Evolutionary conservation across 1,140 invertebrate genomes (phyloP).

Genomic region (Neotoxoptera formosana): DNA sequence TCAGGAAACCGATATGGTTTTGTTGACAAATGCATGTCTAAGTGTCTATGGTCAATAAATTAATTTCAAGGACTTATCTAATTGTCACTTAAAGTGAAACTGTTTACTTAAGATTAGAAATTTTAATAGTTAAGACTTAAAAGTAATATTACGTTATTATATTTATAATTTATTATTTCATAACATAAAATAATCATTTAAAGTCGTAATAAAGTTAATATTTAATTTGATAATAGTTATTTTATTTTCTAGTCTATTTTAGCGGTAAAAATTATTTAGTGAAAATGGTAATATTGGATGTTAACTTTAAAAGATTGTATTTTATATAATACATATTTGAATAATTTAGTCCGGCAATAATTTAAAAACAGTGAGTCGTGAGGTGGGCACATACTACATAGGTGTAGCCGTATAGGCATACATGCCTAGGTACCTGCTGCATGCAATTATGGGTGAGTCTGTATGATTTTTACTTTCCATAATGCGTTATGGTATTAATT

Average conservation of each 20-base stretch:
- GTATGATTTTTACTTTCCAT: not conserved
- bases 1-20: slow-evolving; percentile 3
- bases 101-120: slow-evolving; percentile 34
- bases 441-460: not conserved
- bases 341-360: not conserved
- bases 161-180: not conserved
- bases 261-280: not conserved
- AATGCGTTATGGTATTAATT: not conserved
- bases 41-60: slow-evolving; percentile 1
- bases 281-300: not conserved
- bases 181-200: not conserved
- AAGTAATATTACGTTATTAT: not conserved
- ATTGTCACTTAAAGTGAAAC: slow-evolving; percentile 21
- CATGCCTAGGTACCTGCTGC: too few species aligned
- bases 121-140: not conserved
- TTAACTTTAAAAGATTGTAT: not conserved
- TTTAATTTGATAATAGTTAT: not conserved
- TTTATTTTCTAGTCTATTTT: not conserved
- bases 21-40: not conserved
- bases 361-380: not conserved
- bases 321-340: not conserved
- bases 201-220: not conserved
- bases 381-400: not conserved
- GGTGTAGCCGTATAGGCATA: too few species aligned
- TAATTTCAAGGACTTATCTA: slow-evolving; percentile 42